Percentiles rank a stretch among this genome's conserved stretches.
These are phyloP conservation scores for Muntiacus reevesi DNA, from an alignment of 2,113 vertebrate genomes.

Conservation along the genomic window DNA sequence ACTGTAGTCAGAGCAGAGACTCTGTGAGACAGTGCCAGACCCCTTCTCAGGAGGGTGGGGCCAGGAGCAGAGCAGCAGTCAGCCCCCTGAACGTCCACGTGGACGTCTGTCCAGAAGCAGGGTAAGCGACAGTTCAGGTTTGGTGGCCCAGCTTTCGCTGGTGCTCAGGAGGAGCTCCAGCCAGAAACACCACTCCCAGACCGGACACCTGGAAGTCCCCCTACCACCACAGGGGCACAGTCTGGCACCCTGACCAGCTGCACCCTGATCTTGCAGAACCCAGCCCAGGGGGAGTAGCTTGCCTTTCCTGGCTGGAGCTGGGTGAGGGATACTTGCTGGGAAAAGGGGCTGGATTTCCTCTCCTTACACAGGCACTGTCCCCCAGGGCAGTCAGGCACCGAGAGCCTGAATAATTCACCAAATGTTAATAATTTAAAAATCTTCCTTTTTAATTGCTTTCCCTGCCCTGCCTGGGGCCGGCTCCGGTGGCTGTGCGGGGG, in stretches of 20 bases:
- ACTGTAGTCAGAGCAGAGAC: not conserved
- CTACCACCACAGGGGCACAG: not conserved
- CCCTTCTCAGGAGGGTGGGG: not conserved
- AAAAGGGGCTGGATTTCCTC: conserved; percentile 19
- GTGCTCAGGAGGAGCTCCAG: not conserved
- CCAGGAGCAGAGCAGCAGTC: not conserved
- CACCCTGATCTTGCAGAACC: not conserved
- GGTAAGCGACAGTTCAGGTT: not conserved
- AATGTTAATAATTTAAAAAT: conserved; percentile 84
- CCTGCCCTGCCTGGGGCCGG: conserved; percentile 63
- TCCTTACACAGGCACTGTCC: conserved; percentile 37
- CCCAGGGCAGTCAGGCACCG: conserved; percentile 74
- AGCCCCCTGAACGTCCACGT: not conserved
- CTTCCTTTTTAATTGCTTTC: conserved; percentile 79
- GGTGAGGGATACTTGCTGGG: not conserved
- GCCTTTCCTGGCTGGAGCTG: not conserved
- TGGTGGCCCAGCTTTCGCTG: not conserved
- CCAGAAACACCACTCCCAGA: not conserved
- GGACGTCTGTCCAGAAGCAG: not conserved
- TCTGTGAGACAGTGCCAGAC: not conserved
- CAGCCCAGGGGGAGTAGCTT: not conserved
- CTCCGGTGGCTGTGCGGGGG: not conserved
- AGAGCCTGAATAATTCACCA: conserved; percentile 83
- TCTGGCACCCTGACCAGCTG: not conserved
- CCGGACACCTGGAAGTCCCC: not conserved